A percentile compares a stretch with the other conserved stretches of the same genome.
These are phyloP conservation scores for Ormyrus pomaceus DNA, from an alignment of 2,888 invertebrate genomes.

Conservation along the genomic window DNA sequence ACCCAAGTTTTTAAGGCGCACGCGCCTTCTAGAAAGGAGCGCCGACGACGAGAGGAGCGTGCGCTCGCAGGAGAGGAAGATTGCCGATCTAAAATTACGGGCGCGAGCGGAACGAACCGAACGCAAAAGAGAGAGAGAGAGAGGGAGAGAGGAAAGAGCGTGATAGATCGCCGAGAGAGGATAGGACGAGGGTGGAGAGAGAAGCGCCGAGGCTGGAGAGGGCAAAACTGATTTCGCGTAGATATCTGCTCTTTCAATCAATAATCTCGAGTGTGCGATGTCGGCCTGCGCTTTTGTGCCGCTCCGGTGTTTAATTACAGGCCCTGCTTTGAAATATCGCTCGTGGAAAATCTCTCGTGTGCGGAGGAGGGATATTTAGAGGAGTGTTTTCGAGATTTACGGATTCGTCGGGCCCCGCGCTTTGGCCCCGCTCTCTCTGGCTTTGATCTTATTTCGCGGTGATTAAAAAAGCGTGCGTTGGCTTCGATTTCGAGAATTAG, in stretches of 20 bases:
- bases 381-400: too few relatives aligned
- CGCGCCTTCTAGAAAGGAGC: not conserved
- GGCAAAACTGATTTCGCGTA: slow-evolving; percentile 8
- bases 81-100: slow-evolving; percentile 34
- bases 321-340: slow-evolving; percentile 24
- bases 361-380: not conserved
- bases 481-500: too few relatives aligned
- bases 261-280: not conserved
- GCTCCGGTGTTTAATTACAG: slow-evolving; percentile 22
- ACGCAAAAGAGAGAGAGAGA: not conserved
- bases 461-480: too few relatives aligned
- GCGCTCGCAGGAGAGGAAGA: slow-evolving; percentile 1
- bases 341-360: slow-evolving; percentile 14
- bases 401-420: too few relatives aligned
- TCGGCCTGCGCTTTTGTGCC: slow-evolving; percentile 11
- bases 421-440: too few relatives aligned
- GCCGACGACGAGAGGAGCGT: not conserved
- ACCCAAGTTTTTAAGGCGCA: slow-evolving; percentile 15
- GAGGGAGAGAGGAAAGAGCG: not conserved
- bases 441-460: too few relatives aligned
- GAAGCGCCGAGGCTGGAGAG: not conserved
- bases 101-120: slow-evolving; percentile 13
- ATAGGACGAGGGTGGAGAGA: not conserved
- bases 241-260: slow-evolving; percentile 32
- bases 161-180: slow-evolving; percentile 18